A percentile compares a stretch with the other conserved stretches of the same genome.
phyloP scores from a whole-genome alignment of 35 echinoderm and acorn worm species.

The Nesometra sesokonis region DNA sequence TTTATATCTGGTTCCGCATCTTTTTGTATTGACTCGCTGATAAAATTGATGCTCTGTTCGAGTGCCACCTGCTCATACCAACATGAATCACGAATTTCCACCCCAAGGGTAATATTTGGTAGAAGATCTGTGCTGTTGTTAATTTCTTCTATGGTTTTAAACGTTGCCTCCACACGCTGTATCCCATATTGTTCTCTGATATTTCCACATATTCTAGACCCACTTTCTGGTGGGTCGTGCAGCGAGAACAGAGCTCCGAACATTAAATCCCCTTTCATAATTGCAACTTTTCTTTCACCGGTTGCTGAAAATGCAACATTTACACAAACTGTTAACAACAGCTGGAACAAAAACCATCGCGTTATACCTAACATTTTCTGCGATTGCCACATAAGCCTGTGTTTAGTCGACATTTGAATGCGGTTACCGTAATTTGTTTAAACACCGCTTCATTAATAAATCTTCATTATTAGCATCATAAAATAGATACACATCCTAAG shows the following conservation, averaged over 20 bases:
- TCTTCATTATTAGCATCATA: too few species aligned
- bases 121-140: constrained; percentile 51
- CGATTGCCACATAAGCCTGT: neutral
- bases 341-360: neutral
- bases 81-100: constrained; percentile 90
- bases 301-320: neutral
- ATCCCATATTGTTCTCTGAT: constrained; percentile 95
- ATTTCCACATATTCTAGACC: constrained; percentile 47
- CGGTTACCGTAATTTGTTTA: too few species aligned
- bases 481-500: too few species aligned
- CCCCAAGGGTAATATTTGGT: constrained; percentile 48
- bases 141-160: constrained; percentile 72
- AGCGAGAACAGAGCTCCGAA: constrained; percentile 94
- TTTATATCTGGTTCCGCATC: neutral
- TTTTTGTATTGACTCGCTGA: constrained; percentile 53
- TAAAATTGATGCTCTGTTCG: constrained; percentile 84
- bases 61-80: constrained; percentile 93
- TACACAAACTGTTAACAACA: constrained; percentile 67
- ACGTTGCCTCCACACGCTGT: constrained; percentile 90
- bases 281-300: constrained; percentile 45
- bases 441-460: too few species aligned
- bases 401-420: neutral
- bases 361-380: neutral
- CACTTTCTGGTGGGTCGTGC: constrained; percentile 51
- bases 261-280: constrained; percentile 79